phyloP scores from a whole-genome alignment of 2,797 vertebrate genomes.

The Petrocephalus schoutedeni region DNA sequence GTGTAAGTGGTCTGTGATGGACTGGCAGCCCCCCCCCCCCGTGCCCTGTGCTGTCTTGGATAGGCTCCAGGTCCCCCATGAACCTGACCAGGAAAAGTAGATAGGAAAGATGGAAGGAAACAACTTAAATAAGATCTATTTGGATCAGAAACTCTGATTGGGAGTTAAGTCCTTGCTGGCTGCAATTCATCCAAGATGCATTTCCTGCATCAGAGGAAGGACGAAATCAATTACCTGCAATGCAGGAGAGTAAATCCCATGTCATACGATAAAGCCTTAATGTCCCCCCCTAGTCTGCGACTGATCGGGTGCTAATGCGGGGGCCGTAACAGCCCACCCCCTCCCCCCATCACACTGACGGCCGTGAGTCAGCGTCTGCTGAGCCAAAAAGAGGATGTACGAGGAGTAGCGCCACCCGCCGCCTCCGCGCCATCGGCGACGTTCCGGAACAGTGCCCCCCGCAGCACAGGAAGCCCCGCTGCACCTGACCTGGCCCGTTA shows the following conservation, averaged over 20 bases:
- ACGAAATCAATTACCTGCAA: constrained; percentile 30
- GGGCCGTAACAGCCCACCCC: neutral
- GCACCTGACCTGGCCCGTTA: neutral
- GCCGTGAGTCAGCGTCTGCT: neutral
- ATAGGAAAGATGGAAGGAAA: neutral
- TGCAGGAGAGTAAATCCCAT: neutral
- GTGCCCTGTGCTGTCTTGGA: neutral
- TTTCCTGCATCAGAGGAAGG: constrained; percentile 29
- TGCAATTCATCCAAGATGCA: constrained; percentile 22
- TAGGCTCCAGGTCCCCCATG: neutral
- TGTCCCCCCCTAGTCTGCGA: constrained; percentile 37
- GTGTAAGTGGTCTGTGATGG: neutral
- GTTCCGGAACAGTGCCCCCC: neutral
- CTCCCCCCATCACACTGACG: neutral
- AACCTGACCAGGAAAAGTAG: neutral
- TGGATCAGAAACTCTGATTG: neutral
- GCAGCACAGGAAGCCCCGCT: neutral
- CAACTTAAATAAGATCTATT: neutral
- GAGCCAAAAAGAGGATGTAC: neutral
- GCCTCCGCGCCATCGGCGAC: neutral
- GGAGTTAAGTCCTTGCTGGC: constrained; percentile 5
- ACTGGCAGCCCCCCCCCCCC: neutral
- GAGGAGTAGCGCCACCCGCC: neutral
- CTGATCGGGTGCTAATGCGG: constrained; percentile 41
- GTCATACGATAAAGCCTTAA: constrained; percentile 24